Evolutionary conservation across 2,888 invertebrate species (phyloP), one percentile per base, ranked within the genome.

Genomic region (Polia nebulosa): DNA sequence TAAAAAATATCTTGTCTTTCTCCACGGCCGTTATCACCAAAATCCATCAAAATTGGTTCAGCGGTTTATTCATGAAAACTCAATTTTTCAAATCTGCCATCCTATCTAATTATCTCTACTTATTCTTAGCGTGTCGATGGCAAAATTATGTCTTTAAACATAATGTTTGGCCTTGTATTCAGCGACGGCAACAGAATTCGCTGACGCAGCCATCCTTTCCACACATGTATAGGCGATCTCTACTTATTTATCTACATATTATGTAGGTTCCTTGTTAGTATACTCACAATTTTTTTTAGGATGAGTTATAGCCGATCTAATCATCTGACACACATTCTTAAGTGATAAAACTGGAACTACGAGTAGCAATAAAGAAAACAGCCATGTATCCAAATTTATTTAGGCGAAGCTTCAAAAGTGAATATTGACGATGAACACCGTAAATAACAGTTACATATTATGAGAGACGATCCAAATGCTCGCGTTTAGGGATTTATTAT

Each of bases 341-440:
- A 41, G 39, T 49, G 11, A 49, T 56, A 70, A n/a, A 58, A 71
- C 39, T 20, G 29, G 57, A 39, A 70, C 22, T 5, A 47, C 44
- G 9, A 17, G 3, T 34, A 11, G 15, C 39, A n/a, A 41, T 20
- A n/a, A 53, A 36, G 11, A 13, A 55, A 55, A 55, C 45, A 67
- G 9, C 3, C 13, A 47, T 53, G 29, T 32, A 61, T 20, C 8
- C 15, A 47, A 3, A 20, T 22, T 45, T 45, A 22, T 45, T 13
- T 13, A 45, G 44, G 29, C 55, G 29, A 45, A 27, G 9, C 3
- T 55, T 69, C 6, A n/a, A 36, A 53, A 20, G 8, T 27, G 20
- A 70, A 11, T 67, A 39, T 45, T 39, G 9, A 17, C 17, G 17
- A 47, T 20, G 17, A 55, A 25, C 20, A 5, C 22, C 17, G 25